Conservation (phyloP, 2,888 invertebrate genomes). For the Dicyrtoma fusca region DNA sequence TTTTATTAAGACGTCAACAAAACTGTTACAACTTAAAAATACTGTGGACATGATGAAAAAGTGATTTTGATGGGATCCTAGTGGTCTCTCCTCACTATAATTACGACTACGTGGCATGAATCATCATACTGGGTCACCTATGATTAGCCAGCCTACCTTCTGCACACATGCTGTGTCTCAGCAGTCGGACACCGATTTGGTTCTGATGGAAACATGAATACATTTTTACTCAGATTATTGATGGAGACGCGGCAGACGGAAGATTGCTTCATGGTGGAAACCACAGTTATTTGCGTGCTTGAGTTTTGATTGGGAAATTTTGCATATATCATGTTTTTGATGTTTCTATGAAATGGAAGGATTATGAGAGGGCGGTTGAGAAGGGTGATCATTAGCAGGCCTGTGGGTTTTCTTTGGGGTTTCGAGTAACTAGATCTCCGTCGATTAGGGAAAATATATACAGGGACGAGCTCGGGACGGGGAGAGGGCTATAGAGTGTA, state of each 20-base stretch:
- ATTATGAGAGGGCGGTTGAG: conserved; percentile 11
- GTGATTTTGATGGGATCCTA: no score
- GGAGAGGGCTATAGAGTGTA: neutral
- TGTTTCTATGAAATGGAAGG: neutral
- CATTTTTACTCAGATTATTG: neutral
- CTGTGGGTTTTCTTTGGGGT: conserved; percentile 6
- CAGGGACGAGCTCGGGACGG: no score
- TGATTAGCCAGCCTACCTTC: no score
- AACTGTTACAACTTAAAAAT: no score
- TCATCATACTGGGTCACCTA: no score
- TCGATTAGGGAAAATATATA: conserved; percentile 21
- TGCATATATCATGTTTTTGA: conserved; percentile 1
- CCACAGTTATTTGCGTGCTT: conserved; percentile 13
- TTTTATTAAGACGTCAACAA: no score
- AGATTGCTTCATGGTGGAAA: neutral
- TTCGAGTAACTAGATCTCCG: conserved; percentile 26
- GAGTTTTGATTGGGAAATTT: conserved; percentile 27
- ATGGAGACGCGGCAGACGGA: conserved; percentile 17
- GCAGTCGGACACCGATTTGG: no score
- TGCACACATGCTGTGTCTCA: no score
- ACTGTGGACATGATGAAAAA: no score
- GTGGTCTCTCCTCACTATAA: no score
- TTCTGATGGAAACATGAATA: neutral
- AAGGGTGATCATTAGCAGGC: neutral
- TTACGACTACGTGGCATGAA: no score